Conservation (phyloP, 2,113 vertebrate species). For the Ammodytes dubius region DNA sequence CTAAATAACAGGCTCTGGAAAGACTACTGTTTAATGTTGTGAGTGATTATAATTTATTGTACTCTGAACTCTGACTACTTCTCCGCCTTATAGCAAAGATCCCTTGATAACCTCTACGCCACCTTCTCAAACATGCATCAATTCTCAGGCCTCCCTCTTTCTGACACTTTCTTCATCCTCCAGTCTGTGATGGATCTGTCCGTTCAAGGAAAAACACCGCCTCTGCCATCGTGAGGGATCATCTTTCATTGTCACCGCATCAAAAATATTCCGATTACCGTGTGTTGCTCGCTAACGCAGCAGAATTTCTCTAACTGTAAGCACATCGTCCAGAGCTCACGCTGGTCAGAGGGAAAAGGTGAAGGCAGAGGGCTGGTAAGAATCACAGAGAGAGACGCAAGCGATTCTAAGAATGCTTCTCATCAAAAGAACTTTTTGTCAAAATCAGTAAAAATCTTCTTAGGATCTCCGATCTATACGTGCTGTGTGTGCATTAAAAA, state of each 20-base stretch:
- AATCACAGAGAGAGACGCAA: neutral
- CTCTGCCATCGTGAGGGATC: constrained; percentile 55
- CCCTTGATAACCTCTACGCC: constrained; percentile 11
- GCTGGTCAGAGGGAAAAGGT: constrained; percentile 24
- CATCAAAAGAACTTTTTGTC: too few species aligned
- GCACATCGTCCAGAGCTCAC: constrained; percentile 38
- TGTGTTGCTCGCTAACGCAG: constrained; percentile 39
- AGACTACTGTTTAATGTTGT: constrained; percentile 17
- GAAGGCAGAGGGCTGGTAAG: neutral
- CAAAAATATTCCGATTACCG: constrained; percentile 51
- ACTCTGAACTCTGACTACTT: constrained; percentile 21
- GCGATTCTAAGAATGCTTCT: neutral
- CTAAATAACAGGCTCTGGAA: constrained; percentile 25
- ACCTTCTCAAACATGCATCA: constrained; percentile 21
- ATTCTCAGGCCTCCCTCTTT: constrained; percentile 17
- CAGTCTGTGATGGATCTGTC: constrained; percentile 55
- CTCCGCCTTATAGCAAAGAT: constrained; percentile 6
- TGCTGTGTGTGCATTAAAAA: too few species aligned
- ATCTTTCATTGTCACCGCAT: constrained; percentile 47
- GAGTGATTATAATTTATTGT: constrained; percentile 8
- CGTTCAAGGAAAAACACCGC: constrained; percentile 34
- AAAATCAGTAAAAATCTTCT: too few species aligned
- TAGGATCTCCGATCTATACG: too few species aligned
- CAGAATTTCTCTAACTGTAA: constrained; percentile 53
- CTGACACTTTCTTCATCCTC: constrained; percentile 43